phyloP scores from a whole-genome alignment of 1,140 invertebrate genomes.

The Rhagoletis pomonella region DNA sequence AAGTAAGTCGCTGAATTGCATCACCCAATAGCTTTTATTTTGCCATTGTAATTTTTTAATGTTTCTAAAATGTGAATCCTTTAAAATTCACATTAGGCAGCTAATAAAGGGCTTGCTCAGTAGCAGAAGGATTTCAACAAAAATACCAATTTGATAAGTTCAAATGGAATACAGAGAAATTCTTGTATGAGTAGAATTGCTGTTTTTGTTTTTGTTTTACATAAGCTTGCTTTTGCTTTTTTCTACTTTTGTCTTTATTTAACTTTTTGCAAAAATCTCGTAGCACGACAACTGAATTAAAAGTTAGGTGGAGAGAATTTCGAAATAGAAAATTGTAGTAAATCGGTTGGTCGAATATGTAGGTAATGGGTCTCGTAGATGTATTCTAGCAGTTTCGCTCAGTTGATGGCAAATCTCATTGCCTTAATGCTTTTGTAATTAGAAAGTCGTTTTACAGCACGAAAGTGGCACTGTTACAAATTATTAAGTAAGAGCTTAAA shows the following conservation, averaged over 20 bases:
- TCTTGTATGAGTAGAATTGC: neutral
- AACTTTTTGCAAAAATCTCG: no score
- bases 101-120: conserved; percentile 15
- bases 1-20: no score
- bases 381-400: no score
- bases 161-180: neutral
- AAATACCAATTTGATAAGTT: conserved; percentile 22
- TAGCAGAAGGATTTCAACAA: neutral
- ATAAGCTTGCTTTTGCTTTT: no score
- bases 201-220: neutral
- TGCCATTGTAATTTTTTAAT: conserved; percentile 46
- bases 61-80: conserved; percentile 33
- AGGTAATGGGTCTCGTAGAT: no score
- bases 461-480: neutral
- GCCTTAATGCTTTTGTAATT: conserved; percentile 38
- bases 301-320: no score
- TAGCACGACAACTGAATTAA: no score
- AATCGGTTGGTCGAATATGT: no score
- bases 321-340: no score
- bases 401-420: neutral
- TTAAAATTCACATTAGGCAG: conserved; percentile 21
- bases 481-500: neutral
- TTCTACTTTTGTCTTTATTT: no score
- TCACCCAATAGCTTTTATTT: neutral
- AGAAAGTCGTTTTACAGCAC: neutral